Evolutionary conservation across 2,797 vertebrate genomes (phyloP).

Genomic region (Streptopelia turtur): DNA sequence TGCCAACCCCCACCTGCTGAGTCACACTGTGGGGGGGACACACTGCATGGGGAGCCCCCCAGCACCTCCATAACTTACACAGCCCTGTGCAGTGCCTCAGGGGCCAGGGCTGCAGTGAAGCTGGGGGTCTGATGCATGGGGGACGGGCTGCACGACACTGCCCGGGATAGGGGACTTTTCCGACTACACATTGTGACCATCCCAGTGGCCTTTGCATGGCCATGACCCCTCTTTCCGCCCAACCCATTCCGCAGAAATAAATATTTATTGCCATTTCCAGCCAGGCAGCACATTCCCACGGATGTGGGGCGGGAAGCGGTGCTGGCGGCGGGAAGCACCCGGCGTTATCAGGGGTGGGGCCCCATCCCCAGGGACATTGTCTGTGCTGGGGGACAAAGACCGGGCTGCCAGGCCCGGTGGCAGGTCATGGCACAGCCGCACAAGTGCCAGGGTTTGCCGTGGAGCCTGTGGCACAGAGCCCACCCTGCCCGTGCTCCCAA

Average conservation of each 20-base stretch:
- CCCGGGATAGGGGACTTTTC: rapidly evolving
- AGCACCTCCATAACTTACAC: not conserved
- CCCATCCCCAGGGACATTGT: not conserved
- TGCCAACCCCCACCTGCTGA: rapidly evolving
- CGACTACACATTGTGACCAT: rapidly evolving
- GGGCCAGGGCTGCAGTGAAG: rapidly evolving
- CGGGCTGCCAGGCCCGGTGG: rapidly evolving
- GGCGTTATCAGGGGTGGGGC: not conserved
- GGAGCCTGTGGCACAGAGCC: no score
- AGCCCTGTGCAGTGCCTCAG: rapidly evolving
- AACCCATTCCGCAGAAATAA: not conserved
- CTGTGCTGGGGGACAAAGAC: rapidly evolving
- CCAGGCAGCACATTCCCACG: rapidly evolving
- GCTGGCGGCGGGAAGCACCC: rapidly evolving
- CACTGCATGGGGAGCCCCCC: not conserved
- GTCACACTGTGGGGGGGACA: rapidly evolving
- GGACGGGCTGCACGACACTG: not conserved
- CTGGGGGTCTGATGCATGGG: no score
- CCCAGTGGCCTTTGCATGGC: rapidly evolving
- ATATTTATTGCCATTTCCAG: conserved; percentile 36
- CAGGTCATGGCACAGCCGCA: no score
- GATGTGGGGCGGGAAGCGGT: rapidly evolving
- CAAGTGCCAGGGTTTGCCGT: no score
- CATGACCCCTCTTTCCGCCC: not conserved
- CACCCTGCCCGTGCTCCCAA: no score